phyloP scores from a whole-genome alignment of 2,888 invertebrate species.

The Nysson spinosus region DNA sequence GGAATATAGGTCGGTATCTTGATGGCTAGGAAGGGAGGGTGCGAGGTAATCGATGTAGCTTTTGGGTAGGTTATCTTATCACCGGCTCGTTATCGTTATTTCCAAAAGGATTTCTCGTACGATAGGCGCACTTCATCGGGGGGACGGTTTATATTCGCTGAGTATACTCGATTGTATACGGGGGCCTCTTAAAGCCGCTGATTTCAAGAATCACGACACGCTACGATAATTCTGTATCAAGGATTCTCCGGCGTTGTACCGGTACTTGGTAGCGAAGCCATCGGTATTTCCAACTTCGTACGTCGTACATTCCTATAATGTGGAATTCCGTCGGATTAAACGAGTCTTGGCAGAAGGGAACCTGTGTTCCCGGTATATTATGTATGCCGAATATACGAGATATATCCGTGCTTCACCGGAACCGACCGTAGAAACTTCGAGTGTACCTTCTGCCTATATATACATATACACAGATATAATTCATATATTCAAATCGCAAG shows the following conservation, averaged over 20 bases:
- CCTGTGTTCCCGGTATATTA: constrained; percentile 17
- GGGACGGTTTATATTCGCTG: too few relatives aligned
- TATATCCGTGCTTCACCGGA: constrained; percentile 13
- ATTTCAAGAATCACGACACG: too few relatives aligned
- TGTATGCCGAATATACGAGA: constrained; percentile 25
- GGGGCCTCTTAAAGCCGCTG: too few relatives aligned
- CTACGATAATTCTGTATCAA: not conserved
- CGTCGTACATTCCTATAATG: constrained; percentile 4
- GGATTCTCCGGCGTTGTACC: not conserved
- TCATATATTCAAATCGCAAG: constrained; percentile 49
- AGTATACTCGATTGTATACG: too few relatives aligned
- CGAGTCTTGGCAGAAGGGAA: constrained; percentile 31
- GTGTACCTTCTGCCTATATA: constrained; percentile 24
- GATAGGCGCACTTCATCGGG: too few relatives aligned
- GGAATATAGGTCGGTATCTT: constrained; percentile 4
- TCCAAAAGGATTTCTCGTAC: too few relatives aligned
- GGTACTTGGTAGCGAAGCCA: not conserved
- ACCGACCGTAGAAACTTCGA: constrained; percentile 43
- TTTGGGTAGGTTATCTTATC: too few relatives aligned
- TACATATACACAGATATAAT: not conserved
- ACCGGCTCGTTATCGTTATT: too few relatives aligned
- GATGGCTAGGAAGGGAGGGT: too few relatives aligned
- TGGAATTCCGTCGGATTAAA: constrained; percentile 34
- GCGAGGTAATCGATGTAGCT: too few relatives aligned
- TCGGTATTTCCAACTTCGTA: not conserved